Evolutionary conservation across 2,888 invertebrate species (phyloP), one percentile per base, ranked within the genome.

Genomic region (Eurytoma californica): DNA sequence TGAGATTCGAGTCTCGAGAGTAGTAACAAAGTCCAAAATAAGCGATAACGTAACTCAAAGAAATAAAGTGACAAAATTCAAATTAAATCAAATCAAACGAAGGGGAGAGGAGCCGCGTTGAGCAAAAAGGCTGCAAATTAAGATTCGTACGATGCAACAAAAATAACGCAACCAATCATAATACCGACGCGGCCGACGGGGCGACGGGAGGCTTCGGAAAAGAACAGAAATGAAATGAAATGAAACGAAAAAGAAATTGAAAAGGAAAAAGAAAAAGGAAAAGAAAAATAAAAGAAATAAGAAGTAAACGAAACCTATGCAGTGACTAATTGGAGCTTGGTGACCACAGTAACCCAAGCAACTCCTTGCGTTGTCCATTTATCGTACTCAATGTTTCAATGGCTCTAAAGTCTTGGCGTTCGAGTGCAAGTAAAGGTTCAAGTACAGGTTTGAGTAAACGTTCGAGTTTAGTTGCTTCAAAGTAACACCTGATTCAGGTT

Each of bases 261-360:
- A 9, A 55, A 68, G 30, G 28, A 60, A 70, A 58, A 55, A 28
- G 53, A 63, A 51, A 20, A 18, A 24, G 58, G n/a, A n/a, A 49
- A 61, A 28, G n/a, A 68, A 53, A 74, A 72, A 68, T 24, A 55
- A 70, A 76, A 47, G 57, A 81, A 79, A 75, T 7, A 24, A 16
- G 57, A 70, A 13, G 24, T 70, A 75, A 81, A 77, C 57, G 68
- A 80, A 78, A 76, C 74, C 68, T 85, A 84, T 84, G 85, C 85
- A 84, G 82, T 86, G 85, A 81, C 86, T 89, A 88, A 87, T 87
- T 83, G 85, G 87, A 89, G 88, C 88, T 88, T 88, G 88, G 86
- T 86, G 90, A 90, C 90, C 90, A 90, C 90, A 90, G 86, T 90
- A 90, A 90, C 90, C 88, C 88, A 86, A 87, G 86, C 86, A 84